These are phyloP conservation scores for Erebia palarica DNA, from an alignment of 2,888 invertebrate species.

Conservation along the genomic window DNA sequence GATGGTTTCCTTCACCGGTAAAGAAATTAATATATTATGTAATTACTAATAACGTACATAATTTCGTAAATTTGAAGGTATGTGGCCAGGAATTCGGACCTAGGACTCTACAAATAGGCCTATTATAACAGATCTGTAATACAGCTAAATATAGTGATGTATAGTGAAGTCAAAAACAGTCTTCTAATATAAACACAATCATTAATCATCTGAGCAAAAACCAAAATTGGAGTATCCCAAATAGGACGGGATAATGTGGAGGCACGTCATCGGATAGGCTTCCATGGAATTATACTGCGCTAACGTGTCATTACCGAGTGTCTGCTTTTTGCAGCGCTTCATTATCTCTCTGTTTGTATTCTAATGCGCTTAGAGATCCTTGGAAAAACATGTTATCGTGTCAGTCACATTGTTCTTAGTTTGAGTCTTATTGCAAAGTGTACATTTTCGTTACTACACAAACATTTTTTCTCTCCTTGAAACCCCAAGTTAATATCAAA, in stretches of 20 bases:
- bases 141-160: not conserved
- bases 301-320: constrained; percentile 57
- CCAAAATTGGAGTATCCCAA: constrained; percentile 21
- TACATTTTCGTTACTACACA: too few species aligned
- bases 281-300: constrained; percentile 61
- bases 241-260: constrained; percentile 55
- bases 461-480: too few species aligned
- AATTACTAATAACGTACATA: too few species aligned
- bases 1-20: too few species aligned
- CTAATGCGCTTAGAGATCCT: constrained; percentile 40
- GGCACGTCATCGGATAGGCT: constrained; percentile 63
- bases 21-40: too few species aligned
- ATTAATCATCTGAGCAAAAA: constrained; percentile 20
- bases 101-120: too few species aligned
- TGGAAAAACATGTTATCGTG: not conserved
- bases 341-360: constrained; percentile 63
- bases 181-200: constrained; percentile 2
- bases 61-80: too few species aligned
- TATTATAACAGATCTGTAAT: not conserved
- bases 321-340: constrained; percentile 46
- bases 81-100: not conserved
- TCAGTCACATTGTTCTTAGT: too few species aligned
- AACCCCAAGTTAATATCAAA: too few species aligned
- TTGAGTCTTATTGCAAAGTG: too few species aligned
- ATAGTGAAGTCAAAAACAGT: not conserved